A percentile compares a stretch with the other conserved stretches of the same genome.
Evolutionary conservation across 1,140 invertebrate genomes (phyloP).

Genomic region (Eufriesea mexicana): DNA sequence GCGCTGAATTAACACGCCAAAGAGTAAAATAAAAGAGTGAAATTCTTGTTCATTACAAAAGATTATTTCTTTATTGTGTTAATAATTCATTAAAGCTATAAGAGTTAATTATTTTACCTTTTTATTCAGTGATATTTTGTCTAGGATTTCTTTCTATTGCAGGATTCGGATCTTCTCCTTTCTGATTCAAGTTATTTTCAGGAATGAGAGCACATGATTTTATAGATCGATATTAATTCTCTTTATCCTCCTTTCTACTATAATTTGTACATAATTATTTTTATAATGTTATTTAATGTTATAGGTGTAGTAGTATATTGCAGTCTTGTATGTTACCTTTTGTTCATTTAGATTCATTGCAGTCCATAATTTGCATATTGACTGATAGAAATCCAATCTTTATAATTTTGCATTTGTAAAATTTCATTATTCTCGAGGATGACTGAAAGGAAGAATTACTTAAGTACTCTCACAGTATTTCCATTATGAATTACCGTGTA

Average conservation of each 20-base stretch:
- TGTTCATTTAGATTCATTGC: too few relatives aligned
- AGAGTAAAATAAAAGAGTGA: not conserved
- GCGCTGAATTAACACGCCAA: too few relatives aligned
- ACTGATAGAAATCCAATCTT: not conserved
- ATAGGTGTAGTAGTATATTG: too few relatives aligned
- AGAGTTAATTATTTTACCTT: not conserved
- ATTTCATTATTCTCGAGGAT: not conserved
- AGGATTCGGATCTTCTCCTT: too few relatives aligned
- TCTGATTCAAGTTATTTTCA: too few relatives aligned
- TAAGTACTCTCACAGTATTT: not conserved
- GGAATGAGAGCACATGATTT: too few relatives aligned
- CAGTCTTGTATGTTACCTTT: too few relatives aligned
- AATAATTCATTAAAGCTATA: not conserved
- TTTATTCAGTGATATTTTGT: constrained; percentile 85
- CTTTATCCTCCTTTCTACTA: not conserved
- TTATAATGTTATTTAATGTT: not conserved
- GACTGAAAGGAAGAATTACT: not conserved
- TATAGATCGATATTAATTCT: too few relatives aligned
- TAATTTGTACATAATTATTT: not conserved
- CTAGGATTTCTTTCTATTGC: too few relatives aligned
- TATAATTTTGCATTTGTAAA: not conserved
- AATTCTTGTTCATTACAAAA: not conserved
- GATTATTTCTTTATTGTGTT: not conserved
- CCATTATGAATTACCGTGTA: not conserved
- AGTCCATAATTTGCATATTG: too few relatives aligned